phyloP scores from a whole-genome alignment of 2,888 invertebrate genomes.

The Hyposoter didymator region DNA sequence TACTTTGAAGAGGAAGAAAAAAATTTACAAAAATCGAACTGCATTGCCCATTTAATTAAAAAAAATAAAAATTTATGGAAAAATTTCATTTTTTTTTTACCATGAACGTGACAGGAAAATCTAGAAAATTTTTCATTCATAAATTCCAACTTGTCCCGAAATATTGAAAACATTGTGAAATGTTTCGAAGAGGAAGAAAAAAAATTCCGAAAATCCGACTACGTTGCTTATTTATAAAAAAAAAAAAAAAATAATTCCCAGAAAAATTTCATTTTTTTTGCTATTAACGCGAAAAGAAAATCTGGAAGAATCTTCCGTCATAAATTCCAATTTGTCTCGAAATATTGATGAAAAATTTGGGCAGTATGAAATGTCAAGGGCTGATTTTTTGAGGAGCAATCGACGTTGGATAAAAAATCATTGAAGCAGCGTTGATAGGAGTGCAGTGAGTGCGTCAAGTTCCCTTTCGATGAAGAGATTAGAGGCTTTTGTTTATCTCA shows the following conservation, averaged over 20 bases:
- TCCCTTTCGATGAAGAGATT: constrained; percentile 66
- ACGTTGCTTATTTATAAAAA: too few species aligned
- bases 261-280: background rate
- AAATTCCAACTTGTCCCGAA: background rate
- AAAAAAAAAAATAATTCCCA: too few species aligned
- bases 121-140: too few species aligned
- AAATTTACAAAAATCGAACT: too few species aligned
- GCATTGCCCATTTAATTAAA: too few species aligned
- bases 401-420: background rate
- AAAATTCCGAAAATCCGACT: too few species aligned
- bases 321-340: background rate
- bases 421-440: constrained; percentile 5
- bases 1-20: too few species aligned
- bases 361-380: background rate
- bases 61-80: too few species aligned
- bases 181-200: too few species aligned
- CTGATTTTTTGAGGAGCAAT: background rate
- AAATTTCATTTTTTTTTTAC: background rate
- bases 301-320: too few species aligned
- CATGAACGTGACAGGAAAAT: too few species aligned
- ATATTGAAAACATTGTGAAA: background rate
- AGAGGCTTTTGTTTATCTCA: constrained; percentile 70
- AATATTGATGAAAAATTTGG: background rate
- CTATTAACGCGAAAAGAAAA: too few species aligned
- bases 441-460: background rate